A percentile compares a stretch with the other conserved stretches of the same genome.
Evolutionary conservation across 2,888 invertebrate genomes (phyloP).

Genomic region (Drosophila mimica): DNA sequence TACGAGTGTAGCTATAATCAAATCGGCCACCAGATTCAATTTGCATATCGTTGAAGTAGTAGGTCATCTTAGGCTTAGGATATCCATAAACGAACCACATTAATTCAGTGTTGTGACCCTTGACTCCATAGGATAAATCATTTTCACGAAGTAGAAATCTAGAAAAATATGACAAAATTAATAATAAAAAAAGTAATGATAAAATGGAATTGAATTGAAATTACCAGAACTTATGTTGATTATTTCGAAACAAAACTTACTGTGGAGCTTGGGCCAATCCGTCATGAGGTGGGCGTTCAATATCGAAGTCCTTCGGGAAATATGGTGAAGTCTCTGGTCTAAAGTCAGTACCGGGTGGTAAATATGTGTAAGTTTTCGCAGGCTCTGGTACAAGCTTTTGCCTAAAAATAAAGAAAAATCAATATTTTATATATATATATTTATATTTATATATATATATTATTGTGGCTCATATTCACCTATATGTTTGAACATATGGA

Average conservation of each 20-base stretch:
- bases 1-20: conserved; percentile 94
- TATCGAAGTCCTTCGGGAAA: conserved; percentile 96
- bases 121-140: conserved; percentile 95
- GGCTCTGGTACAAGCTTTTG: conserved; percentile 92
- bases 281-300: conserved; percentile 94
- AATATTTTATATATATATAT: too few relatives aligned
- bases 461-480: conserved; percentile 54
- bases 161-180: background rate
- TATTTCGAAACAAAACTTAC: conserved; percentile 63
- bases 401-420: conserved; percentile 81
- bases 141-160: conserved; percentile 94
- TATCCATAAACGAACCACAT: conserved; percentile 98
- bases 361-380: conserved; percentile 91
- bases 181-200: background rate
- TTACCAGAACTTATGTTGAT: background rate
- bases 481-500: conserved; percentile 93
- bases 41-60: conserved; percentile 93
- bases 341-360: conserved; percentile 93
- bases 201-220: background rate
- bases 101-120: conserved; percentile 94
- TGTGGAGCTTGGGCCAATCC: conserved; percentile 92
- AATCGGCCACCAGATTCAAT: conserved; percentile 94
- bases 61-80: conserved; percentile 97
- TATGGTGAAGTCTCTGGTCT: conserved; percentile 93
- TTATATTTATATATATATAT: background rate